Percentiles rank a stretch among this genome's conserved stretches.
Conservation (phyloP, 2,113 vertebrate genomes). For the Benitochromis conjunctus region DNA sequence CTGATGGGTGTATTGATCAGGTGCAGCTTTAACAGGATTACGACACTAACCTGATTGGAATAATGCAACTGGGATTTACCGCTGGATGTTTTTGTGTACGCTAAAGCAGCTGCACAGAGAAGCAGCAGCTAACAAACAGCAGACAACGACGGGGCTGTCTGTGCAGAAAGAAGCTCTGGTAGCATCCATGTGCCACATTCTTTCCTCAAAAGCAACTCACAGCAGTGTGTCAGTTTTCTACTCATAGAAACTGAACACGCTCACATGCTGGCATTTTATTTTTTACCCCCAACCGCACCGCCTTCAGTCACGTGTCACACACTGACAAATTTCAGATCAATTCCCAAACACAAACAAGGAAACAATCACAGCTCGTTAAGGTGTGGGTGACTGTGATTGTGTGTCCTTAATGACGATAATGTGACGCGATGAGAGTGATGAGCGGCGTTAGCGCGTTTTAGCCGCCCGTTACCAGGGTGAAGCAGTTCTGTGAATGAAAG, state of each 20-base stretch:
- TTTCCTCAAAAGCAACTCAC: constrained; percentile 38
- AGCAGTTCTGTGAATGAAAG: constrained; percentile 37
- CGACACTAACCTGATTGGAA: constrained; percentile 65
- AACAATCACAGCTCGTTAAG: constrained; percentile 24
- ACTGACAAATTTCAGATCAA: not conserved
- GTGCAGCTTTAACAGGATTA: constrained; percentile 68
- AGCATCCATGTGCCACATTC: constrained; percentile 55
- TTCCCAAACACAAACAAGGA: not conserved
- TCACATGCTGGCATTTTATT: not conserved
- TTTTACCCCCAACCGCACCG: not conserved
- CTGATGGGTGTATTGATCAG: constrained; percentile 59
- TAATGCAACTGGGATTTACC: constrained; percentile 55
- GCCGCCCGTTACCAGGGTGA: constrained; percentile 24
- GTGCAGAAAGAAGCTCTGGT: constrained; percentile 21
- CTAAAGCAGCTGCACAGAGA: not conserved
- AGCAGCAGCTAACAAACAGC: not conserved
- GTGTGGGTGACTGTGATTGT: not conserved
- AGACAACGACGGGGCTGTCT: not conserved
- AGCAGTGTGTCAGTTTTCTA: constrained; percentile 24
- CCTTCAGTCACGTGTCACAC: not conserved
- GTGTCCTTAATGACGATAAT: constrained; percentile 10
- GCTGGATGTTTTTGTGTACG: not conserved
- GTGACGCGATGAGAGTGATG: constrained; percentile 10
- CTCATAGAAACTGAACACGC: not conserved
- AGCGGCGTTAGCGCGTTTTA: constrained; percentile 16